Evolutionary conservation across 2,113 vertebrate genomes (phyloP), one percentile per base, ranked within the genome.

Genomic region (Delphinapterus leucas): DNA sequence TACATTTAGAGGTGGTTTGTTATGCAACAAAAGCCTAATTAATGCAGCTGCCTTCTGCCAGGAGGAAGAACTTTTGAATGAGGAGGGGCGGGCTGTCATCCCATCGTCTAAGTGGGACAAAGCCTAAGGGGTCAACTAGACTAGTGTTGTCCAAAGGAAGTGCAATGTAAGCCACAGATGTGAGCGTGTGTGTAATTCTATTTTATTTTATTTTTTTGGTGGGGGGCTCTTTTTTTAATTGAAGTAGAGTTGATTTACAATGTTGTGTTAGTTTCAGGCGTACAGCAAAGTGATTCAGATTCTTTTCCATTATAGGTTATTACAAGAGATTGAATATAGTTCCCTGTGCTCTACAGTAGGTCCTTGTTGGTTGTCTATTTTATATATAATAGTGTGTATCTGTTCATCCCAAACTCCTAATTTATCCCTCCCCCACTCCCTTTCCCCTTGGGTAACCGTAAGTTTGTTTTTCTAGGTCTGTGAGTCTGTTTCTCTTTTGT

Each of bases 161-260:
- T 41, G 36, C 5, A 21, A 41, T 4, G 3, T 0, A 0, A 67
- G 70, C 63, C 63, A 33, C 28, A 38, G 44, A 65, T 23, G 28
- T 4, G 13, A 74, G 17, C 28, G 0, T 5, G 18, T 33, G 14
- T 41, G 77, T 26, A 58, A 58, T 26, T 58, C 58, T 25, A 55
- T 58, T 36, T 25, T n/a, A 80, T 80, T 55, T 26, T 1, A 63
- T 31, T 63, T 31, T 25, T 61, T 61, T 21, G 60, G 60, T 33
- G 6, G 49, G 18, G 21, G 76, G 53, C n/a, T 77, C 47, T 38
- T 77, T 55, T 79, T n/a, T 55, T 14, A 55, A 25, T 33, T 7
- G 47, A 53, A 53, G 31, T 13, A 77, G 53, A 33, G 31, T 79
- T 79, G 76, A 79, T 33, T 55, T 36, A 55, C 33, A 25, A 23